Evolutionary conservation across 2,797 vertebrate genomes (phyloP), one percentile per base, ranked within the genome.

Genomic region (Myotis daubentonii): DNA sequence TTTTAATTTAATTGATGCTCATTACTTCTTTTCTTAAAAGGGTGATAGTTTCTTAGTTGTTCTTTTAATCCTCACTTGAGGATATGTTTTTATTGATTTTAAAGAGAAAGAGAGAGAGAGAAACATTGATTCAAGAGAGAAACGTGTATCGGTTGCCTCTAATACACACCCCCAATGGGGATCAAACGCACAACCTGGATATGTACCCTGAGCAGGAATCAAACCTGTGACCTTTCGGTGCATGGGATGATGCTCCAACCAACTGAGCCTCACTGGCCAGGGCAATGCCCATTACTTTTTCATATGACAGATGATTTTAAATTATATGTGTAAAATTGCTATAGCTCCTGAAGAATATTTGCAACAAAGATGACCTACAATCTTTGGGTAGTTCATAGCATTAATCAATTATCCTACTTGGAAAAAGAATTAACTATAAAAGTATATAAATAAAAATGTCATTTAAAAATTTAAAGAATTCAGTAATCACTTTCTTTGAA

Each of bases 341-440:
- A 33, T 51, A 20, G 28, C 2, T 80, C 47, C 38, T 62, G 36
- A 65, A 47, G 20, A 72, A 36, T 57, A 60, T 23, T 38, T 68
- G 53, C n/a, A 80, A 30, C 1, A 41, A 11, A 83, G 33, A 87
- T 17, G 4, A 28, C 49, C 30, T 89, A 28, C 16, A 57, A 68
- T 75, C 16, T 75, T 20, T 74, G 13, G 20, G 41, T n/a, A 91
- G 8, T 25, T 55, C 82, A 81, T 12, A 87, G n/a, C 71, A n/a
- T 90, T 33, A 90, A 47, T 86, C 15, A 23, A 15, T 74, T 87
- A 16, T 66, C 38, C 15, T 55, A 78, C 66, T 74, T 88, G 72
- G 71, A 95, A 97, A 93, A 19, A 57, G 47, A 90, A 44, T 49
- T 89, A 62, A 75, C 19, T 66, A 41, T 71, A 57, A 38, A 80